Conservation (phyloP, 2,888 invertebrate species). For the Calameuta filiformis region DNA sequence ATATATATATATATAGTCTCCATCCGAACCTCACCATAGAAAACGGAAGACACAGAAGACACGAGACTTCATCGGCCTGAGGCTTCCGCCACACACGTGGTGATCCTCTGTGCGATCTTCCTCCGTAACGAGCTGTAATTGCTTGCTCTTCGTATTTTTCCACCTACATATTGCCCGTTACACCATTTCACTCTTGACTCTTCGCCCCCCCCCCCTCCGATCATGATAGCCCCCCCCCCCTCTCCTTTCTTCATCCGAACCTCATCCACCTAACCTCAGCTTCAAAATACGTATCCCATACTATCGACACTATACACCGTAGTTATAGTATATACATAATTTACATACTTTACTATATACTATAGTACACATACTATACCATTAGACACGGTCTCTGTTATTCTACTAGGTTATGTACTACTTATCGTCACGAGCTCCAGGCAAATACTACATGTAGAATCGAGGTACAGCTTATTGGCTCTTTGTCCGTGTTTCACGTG, state of each 20-base stretch:
- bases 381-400: background rate
- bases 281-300: constrained; percentile 16
- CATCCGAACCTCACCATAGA: constrained; percentile 16
- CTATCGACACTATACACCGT: background rate
- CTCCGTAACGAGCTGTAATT: constrained; percentile 48
- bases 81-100: constrained; percentile 48
- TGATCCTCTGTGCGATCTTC: constrained; percentile 43
- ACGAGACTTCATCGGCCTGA: constrained; percentile 13
- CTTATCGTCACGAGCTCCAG: constrained; percentile 33
- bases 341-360: background rate
- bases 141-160: constrained; percentile 43
- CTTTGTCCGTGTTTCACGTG: constrained; percentile 14
- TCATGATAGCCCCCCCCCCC: constrained; percentile 18
- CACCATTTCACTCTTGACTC: constrained; percentile 14
- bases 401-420: constrained; percentile 20
- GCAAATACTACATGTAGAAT: constrained; percentile 23
- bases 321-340: no score
- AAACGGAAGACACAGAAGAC: constrained; percentile 20
- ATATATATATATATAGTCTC: constrained; percentile 15
- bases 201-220: background rate
- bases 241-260: constrained; percentile 14
- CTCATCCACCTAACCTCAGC: constrained; percentile 12
- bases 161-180: constrained; percentile 36
- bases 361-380: background rate
- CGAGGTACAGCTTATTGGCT: constrained; percentile 23